Evolutionary conservation across 2,113 vertebrate species (phyloP), one percentile per base, ranked within the genome.

Genomic region (Callithrix jacchus): DNA sequence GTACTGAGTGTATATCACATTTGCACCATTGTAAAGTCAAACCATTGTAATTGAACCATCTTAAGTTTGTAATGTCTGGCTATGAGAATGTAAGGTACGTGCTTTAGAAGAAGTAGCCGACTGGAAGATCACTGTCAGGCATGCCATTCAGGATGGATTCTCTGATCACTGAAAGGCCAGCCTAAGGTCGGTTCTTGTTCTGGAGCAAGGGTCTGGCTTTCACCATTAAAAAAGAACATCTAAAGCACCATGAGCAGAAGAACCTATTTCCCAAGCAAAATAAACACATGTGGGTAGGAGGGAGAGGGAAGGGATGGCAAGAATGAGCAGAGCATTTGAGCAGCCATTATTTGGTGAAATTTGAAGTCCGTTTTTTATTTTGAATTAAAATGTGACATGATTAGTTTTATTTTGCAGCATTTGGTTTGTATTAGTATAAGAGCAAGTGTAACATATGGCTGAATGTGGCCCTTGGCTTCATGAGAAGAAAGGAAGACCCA

Each of bases 381-480:
- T 94, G 40, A 96, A 94, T 80, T 73, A 83, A 94, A 93, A 70
- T 70, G 76, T 82, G 73, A 52, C 58, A 79, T 82, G 93, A 35
- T 89, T 80, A 27, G 64, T 95, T 93, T 95, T 87, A 66, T 92
- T 95, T 94, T 71, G 49, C 42, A 77, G 25, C n/a, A 80, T 92
- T 74, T 94, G 58, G n/a, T 85, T 82, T 80, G 8, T 89, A 40
- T 85, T 87, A 93, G n/a, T 58, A 30, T 77, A 20, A 73, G 70
- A 66, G 61, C 35, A 66, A 61, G 17, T 49, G 23, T 47, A 71
- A 37, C 47, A 7, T 49, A 85, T 16, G 3, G n/a, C 14, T 52
- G 17, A 52, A 25, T 68, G 74, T 95, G 91, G 42, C 89, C 77
- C 32, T 30, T 52, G 54, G 79, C 66, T 54, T 77, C n/a, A 32